Percentiles rank a stretch among this genome's conserved stretches.
These are phyloP conservation scores for Dolichotis patagonum DNA, from an alignment of 2,113 vertebrate genomes.

Conservation along the genomic window DNA sequence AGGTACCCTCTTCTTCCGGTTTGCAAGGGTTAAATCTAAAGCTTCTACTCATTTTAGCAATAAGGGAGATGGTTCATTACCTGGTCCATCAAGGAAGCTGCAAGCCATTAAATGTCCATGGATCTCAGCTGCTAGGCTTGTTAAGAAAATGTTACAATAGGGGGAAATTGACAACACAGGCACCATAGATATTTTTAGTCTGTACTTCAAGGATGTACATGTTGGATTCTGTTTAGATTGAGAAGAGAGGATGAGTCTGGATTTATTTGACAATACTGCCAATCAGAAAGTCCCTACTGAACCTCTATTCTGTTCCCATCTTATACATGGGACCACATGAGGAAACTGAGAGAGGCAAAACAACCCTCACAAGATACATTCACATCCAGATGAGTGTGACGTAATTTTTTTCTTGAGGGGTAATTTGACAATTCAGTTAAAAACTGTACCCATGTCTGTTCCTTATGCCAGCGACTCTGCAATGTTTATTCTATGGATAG, in stretches of 20 bases:
- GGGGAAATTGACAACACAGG: conserved; percentile 79
- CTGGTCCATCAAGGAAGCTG: conserved; percentile 52
- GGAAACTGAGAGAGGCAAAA: background rate
- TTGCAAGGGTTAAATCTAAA: conserved; percentile 44
- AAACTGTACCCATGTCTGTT: background rate
- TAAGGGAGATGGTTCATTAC: conserved; percentile 50
- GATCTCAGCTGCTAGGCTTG: conserved; percentile 76
- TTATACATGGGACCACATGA: background rate
- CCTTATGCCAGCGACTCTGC: background rate
- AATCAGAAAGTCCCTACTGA: background rate
- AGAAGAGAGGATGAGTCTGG: conserved; percentile 32
- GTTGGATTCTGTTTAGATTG: conserved; percentile 63
- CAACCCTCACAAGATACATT: background rate
- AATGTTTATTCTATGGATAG: background rate
- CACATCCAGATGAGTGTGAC: background rate
- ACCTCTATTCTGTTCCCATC: background rate
- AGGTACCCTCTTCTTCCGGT: background rate
- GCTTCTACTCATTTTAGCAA: conserved; percentile 16
- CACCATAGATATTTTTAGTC: conserved; percentile 74
- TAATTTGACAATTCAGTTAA: background rate
- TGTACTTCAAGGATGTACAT: conserved; percentile 63
- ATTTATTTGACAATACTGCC: conserved; percentile 54
- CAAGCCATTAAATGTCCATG: conserved; percentile 64
- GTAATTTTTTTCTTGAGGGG: background rate
- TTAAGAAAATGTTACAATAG: conserved; percentile 78